Evolutionary conservation across 53 echinoderm and acorn worm species (phyloP), one percentile per base, ranked within the genome.

Genomic region (Echinarachnius parma): DNA sequence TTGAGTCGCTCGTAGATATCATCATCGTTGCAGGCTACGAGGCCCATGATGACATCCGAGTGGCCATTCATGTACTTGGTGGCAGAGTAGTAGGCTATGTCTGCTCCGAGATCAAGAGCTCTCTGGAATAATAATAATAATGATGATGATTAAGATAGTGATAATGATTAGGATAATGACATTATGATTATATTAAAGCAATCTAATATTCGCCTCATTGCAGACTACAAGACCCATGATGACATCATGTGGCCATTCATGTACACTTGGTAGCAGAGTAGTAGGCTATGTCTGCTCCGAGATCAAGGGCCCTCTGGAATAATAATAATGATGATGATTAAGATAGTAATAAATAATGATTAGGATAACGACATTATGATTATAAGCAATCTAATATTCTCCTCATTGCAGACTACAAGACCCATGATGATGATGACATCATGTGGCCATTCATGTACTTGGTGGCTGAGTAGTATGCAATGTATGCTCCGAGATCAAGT

Each of bases 31-130:
- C 65, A 65, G 0, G 81, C 84, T 4, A 78, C 58, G 8, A 95
- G 42, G 13, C 95, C 95, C 95, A 95, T 95, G 58, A 95, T 84
- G 13, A 90, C 89, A 46, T 95, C 95, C 25, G 87, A 83, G 75
- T 95, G 95, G 24, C 95, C 95, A 79, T 95, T 95, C 45, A 87
- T 80, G 52, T 95, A 95, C 61, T 95, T 95, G 20, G 95, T 95
- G 7, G 86, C 95, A 21, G 95, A 95, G 78, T 83, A 72, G 34
- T 87, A 48, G 44, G 66, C 82, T 16, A 95, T 81, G 65, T 95
- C 95, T 8, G 87, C 90, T 21, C 95, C 95, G 0, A 90, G 75
- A 31, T 87, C 81, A 14, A 95, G 64, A 32, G 90, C 89, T 28
- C 95, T 81, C 95, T 95, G 53, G 20, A 36, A 16, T 19, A 15